Percentiles rank a stretch among this genome's conserved stretches.
Evolutionary conservation across 2,888 invertebrate species (phyloP).

Genomic region (Dorcus hopei): DNA sequence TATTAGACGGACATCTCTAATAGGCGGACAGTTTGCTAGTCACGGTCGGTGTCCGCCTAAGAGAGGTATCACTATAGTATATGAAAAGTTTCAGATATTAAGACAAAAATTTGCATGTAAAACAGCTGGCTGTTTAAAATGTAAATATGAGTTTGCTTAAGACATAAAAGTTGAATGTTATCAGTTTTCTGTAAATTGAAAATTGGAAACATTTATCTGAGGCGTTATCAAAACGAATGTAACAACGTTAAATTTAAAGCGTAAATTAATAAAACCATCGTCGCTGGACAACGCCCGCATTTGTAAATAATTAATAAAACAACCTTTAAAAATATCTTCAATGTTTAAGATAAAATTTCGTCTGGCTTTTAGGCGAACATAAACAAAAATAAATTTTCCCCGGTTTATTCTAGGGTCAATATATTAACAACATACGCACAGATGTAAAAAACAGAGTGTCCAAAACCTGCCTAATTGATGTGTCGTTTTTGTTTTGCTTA

Average conservation of each 20-base stretch:
- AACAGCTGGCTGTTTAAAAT: too few species aligned
- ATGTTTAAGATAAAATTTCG: slow-evolving; percentile 2
- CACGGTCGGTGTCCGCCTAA: too few species aligned
- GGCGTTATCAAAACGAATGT: neutral
- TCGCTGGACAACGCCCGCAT: slow-evolving; percentile 11
- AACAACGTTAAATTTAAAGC: neutral
- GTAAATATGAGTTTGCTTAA: too few species aligned
- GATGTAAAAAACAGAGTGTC: slow-evolving; percentile 37
- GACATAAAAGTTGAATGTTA: too few species aligned
- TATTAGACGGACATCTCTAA: too few species aligned
- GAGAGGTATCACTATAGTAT: too few species aligned
- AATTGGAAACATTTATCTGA: too few species aligned
- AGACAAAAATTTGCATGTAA: too few species aligned
- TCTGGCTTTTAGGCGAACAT: neutral
- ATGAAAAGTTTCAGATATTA: too few species aligned
- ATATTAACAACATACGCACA: slow-evolving; percentile 29
- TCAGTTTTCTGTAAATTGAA: too few species aligned
- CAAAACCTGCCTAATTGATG: slow-evolving; percentile 63
- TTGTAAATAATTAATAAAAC: slow-evolving; percentile 18
- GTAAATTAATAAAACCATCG: slow-evolving; percentile 13
- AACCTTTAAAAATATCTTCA: slow-evolving; percentile 5
- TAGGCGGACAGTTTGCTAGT: too few species aligned
- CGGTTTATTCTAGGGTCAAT: slow-evolving; percentile 12
- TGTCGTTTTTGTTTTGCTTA: slow-evolving; percentile 68
- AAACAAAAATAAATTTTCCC: neutral